A percentile compares a stretch with the other conserved stretches of the same genome.
Evolutionary conservation across 2,888 invertebrate species (phyloP).

Genomic region (Hyles lineata): DNA sequence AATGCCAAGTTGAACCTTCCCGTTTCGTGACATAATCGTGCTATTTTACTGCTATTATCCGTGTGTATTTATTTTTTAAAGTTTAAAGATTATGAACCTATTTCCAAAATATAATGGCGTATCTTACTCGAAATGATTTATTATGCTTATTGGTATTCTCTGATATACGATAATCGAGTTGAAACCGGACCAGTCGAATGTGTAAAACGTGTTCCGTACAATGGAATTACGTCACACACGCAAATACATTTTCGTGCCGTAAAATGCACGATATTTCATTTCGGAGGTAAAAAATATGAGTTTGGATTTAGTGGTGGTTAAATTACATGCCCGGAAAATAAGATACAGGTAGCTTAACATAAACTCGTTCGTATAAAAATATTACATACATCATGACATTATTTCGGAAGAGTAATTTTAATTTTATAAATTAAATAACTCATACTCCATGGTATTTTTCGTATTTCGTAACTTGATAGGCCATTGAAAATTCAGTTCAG

Average conservation of each 20-base stretch:
- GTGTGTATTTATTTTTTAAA: background rate
- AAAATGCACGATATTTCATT: conserved; percentile 10
- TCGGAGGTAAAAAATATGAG: background rate
- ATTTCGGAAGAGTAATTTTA: background rate
- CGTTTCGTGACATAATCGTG: background rate
- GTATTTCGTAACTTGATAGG: background rate
- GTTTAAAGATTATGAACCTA: background rate
- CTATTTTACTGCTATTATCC: background rate
- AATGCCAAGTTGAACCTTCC: background rate
- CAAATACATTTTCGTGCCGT: conserved; percentile 2
- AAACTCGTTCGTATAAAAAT: background rate
- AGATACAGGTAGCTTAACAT: no score
- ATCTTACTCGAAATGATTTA: background rate
- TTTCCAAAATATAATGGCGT: background rate
- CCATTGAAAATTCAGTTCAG: background rate
- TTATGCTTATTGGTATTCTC: conserved; percentile 8
- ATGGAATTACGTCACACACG: conserved; percentile 19
- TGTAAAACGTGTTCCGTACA: conserved; percentile 18
- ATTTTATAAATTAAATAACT: background rate
- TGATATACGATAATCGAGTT: background rate
- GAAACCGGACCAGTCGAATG: background rate
- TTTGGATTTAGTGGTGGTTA: background rate
- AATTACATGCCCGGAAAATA: background rate
- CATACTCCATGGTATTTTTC: background rate
- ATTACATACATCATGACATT: background rate